Base-by-base conservation (phyloP, 2,888 invertebrate species). In the Melanchra persicariae region DNA sequence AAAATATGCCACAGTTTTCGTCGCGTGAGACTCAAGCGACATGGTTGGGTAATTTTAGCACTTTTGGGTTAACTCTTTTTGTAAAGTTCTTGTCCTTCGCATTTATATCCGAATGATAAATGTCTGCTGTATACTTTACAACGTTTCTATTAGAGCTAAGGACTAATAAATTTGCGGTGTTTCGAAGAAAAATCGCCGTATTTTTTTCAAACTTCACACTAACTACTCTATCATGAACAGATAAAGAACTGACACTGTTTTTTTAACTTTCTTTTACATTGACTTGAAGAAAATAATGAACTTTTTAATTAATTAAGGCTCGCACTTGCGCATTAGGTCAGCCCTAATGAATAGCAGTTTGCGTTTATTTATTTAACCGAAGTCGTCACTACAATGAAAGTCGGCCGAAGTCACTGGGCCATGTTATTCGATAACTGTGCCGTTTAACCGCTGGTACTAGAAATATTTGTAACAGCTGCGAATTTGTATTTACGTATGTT, bases 401-500 rank as follows among this genome's bases (percentile, higher is more conserved):
- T 79, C 76, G 77, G 71, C 77, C 76, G 82, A 65, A 84, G 78
- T 82, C 82, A 89, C 84, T 87, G 85, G 83, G 76, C 87, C 88
- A 79, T 88, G 87, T 82, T 85, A 87, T 87, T 88, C 82, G 87
- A 85, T 89, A 85, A 88, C 87, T 86, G 85, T 84, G 79, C 71
- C 43, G 74, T 75, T 70, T 60, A 68, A 67, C 68, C 58, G 63
- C 17, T 52, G 43, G 40, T n/a, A 71, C 49, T 63, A 73, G 67
- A 62, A 71, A 49, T 71, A 52, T 82, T 73, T 70, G 64, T 77
- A 72, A 80, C 74, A 80, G 74, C 74, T 82, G 80, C 64, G 43
- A 82, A 79, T 74, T 66, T 57, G 49, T 69, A 47, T 77, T 68
- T 52, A 57, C 51, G 45, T 60, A 19, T 71, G 54, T 57, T 64